These are phyloP conservation scores for Pomacea canaliculata DNA, from an alignment of 2,888 invertebrate species.

Conservation along the genomic window DNA sequence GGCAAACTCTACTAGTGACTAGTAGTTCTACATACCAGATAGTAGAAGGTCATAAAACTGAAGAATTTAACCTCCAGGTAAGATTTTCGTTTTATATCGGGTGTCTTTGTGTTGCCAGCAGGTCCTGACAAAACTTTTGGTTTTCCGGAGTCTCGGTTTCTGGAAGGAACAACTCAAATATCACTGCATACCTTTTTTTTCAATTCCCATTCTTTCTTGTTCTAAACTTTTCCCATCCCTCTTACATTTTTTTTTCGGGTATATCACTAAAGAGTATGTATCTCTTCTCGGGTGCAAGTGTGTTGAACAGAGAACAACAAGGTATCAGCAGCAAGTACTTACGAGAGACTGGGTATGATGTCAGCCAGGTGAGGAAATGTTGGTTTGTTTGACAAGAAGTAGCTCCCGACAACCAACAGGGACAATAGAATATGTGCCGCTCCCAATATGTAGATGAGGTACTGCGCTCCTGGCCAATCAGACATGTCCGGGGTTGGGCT, in stretches of 20 bases:
- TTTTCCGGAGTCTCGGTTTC: conserved; percentile 22
- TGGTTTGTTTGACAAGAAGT: conserved; percentile 64
- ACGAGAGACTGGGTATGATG: conserved; percentile 22
- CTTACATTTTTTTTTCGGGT: too few species aligned
- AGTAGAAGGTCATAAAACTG: conserved; percentile 63
- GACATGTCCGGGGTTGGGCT: conserved; percentile 30
- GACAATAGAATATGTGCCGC: conserved; percentile 63
- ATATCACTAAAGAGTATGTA: too few species aligned
- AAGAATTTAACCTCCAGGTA: conserved; percentile 63
- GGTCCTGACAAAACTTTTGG: conserved; percentile 46
- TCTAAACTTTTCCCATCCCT: too few species aligned
- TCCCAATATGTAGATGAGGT: conserved; percentile 52
- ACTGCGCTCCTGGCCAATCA: conserved; percentile 32
- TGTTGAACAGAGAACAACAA: too few species aligned
- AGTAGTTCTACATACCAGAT: conserved; percentile 52
- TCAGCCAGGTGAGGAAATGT: conserved; percentile 52
- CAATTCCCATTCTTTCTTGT: too few species aligned
- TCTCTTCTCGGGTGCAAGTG: too few species aligned
- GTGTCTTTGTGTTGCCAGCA: conserved; percentile 46
- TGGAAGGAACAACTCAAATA: background rate
- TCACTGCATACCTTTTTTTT: too few species aligned
- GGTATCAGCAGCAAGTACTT: background rate
- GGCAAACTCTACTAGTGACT: too few species aligned
- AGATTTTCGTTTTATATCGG: conserved; percentile 43
- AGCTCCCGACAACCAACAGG: conserved; percentile 60